phyloP scores from a whole-genome alignment of 2,888 invertebrate genomes.

The Drosophila neonasuta region DNA sequence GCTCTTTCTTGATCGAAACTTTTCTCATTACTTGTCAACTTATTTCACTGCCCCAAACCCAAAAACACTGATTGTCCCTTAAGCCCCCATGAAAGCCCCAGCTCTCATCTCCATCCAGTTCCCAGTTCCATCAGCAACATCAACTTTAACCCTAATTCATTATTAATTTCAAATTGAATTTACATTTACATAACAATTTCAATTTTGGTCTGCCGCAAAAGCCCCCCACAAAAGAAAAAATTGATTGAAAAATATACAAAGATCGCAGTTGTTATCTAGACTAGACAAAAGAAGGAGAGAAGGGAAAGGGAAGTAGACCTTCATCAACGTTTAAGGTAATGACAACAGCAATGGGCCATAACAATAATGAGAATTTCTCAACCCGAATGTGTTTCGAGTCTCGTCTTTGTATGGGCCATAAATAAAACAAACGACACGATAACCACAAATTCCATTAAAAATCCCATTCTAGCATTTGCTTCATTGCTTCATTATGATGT shows the following conservation, averaged over 20 bases:
- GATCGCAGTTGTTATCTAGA: conserved; percentile 9
- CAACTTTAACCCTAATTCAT: conserved; percentile 35
- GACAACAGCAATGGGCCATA: conserved; percentile 57
- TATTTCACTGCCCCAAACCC: neutral
- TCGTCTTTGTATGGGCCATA: conserved; percentile 37
- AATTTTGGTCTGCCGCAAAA: conserved; percentile 31
- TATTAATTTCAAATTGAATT: conserved; percentile 62
- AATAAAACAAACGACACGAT: conserved; percentile 66
- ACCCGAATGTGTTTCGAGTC: conserved; percentile 16
- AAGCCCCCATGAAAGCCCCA: neutral
- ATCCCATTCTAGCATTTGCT: conserved; percentile 44
- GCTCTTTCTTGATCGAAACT: neutral
- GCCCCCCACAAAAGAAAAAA: conserved; percentile 12
- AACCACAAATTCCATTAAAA: conserved; percentile 67
- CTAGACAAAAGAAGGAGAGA: neutral
- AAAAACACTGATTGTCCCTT: conserved; percentile 3
- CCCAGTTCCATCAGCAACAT: neutral
- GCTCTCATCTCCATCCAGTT: neutral
- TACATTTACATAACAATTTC: conserved; percentile 53
- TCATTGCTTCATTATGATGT: conserved; percentile 65
- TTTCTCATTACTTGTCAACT: conserved; percentile 11
- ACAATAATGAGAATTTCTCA: conserved; percentile 57
- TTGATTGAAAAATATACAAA: conserved; percentile 47
- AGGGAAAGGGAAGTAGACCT: conserved; percentile 24
- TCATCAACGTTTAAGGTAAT: conserved; percentile 60